Percentiles rank a stretch among this genome's conserved stretches.
Evolutionary conservation across 2,113 vertebrate genomes (phyloP).

Genomic region (Heterotilapia buettikoferi): DNA sequence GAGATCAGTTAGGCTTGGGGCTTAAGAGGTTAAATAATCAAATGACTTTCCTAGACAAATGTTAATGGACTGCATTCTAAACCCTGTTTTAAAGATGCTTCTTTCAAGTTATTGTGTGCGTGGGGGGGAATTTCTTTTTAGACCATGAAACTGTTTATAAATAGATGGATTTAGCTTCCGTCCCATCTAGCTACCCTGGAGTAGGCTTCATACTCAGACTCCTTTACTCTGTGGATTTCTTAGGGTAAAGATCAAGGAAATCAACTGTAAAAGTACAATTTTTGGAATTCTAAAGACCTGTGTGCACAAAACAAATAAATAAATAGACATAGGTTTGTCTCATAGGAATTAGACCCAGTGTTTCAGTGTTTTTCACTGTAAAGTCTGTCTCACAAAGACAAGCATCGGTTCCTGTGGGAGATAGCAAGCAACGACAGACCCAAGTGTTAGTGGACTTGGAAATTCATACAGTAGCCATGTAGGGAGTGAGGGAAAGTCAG

Average conservation of each 20-base stretch:
- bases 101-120: not conserved
- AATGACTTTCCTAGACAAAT: not conserved
- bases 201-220: not conserved
- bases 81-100: not conserved
- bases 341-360: not conserved
- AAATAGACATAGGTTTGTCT: not conserved
- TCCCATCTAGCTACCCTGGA: not conserved
- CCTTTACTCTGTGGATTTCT: not conserved
- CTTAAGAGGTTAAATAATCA: not conserved
- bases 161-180: not conserved
- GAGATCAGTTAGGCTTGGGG: too few species aligned
- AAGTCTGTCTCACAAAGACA: not conserved
- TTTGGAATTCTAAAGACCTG: not conserved
- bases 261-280: rapidly evolving
- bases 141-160: not conserved
- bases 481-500: not conserved
- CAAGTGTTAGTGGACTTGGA: not conserved
- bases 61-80: not conserved
- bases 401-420: rapidly evolving
- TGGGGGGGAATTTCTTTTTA: rapidly evolving
- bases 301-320: not conserved
- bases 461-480: not conserved
- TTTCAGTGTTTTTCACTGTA: rapidly evolving
- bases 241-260: not conserved
- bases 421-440: rapidly evolving